Percentiles rank a stretch among this genome's conserved stretches.
Conservation (phyloP, 1,140 invertebrate genomes). For the Achroia grisella region DNA sequence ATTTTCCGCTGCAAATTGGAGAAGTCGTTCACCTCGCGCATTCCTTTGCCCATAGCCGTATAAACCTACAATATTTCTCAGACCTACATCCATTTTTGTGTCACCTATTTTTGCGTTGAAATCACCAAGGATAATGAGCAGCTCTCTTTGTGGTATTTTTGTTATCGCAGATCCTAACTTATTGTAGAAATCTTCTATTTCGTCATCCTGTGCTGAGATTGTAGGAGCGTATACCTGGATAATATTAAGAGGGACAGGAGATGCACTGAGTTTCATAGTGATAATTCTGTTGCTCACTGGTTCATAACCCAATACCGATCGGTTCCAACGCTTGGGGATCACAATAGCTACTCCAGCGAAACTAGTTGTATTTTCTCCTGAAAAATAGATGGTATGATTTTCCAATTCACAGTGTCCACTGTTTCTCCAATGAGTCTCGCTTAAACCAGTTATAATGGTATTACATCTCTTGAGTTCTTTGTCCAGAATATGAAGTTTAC, state of each 20-base stretch:
- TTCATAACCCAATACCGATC: not conserved
- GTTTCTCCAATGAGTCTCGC: not conserved
- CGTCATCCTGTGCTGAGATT: not conserved
- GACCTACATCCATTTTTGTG: not conserved
- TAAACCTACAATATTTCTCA: conserved; percentile 5
- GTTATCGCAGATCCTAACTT: not conserved
- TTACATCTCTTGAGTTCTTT: not conserved
- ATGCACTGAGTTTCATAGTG: not conserved
- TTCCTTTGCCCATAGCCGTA: conserved; percentile 13
- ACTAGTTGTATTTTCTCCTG: not conserved
- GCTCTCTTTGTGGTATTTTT: conserved; percentile 11
- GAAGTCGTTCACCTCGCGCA: conserved; percentile 2
- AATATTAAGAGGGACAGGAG: not conserved
- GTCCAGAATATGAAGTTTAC: not conserved
- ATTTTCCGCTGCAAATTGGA: conserved; percentile 7
- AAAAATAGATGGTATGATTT: not conserved
- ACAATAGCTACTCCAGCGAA: not conserved
- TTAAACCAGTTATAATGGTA: not conserved
- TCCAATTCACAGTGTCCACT: not conserved
- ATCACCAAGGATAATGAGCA: conserved; percentile 15
- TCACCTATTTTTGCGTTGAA: conserved; percentile 21
- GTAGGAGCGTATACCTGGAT: conserved; percentile 1
- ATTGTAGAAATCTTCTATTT: not conserved
- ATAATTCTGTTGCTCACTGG: not conserved
- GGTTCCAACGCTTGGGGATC: not conserved